Base-by-base conservation (phyloP, 2,113 vertebrate species). In the Tragelaphus strepsiceros region DNA sequence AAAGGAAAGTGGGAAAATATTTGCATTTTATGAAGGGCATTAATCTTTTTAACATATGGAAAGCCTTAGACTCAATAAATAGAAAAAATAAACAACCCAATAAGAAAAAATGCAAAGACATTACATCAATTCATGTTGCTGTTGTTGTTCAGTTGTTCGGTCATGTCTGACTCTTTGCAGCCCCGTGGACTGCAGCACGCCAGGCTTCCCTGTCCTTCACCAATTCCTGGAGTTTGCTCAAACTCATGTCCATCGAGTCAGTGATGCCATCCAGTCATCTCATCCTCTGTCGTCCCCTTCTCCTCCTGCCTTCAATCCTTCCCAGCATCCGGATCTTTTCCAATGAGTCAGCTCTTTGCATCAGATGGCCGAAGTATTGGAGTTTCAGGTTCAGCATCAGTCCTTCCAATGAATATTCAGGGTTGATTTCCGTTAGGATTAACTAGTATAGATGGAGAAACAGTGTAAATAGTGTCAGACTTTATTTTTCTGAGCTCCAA, bases 101-200 rank as follows among this genome's bases (percentile, higher is more conserved):
- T 64, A 59, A 53, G 46, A 26, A 82, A 62, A 92, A 93, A 91
- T 49, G 7, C 51, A 83, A 71, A 78, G 62, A 82, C 11, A 51
- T 35, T 91, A 39, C 19, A 53, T n/a, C 49, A 84, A 10, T 64
- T 94, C 54, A 11, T 26, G 88, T n/a, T 4, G 19, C 3, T 22
- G 16, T 19, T 67, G 17, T 12, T 22, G 67, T 39, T 74, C 21
- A 35, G n/a, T 35, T 71, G 64, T 71, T 71, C 4, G 1, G 19
- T n/a, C 4, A 0, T 35, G 64, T 39, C n/a, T 0, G 0, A 71
- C n/a, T 71, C n/a, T 39, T 6, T 71, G n/a, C 19, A 12, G 6
- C 67, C 67, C 67, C 64, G 11, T 11, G 4, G n/a, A 35, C n/a
- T 21, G n/a, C n/a, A 71, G 64, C 64, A 11, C 17, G 0, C 9